These are phyloP conservation scores for Typhlichthys eigenmanni DNA, from an alignment of 2,797 vertebrate species.

Conservation along the genomic window DNA sequence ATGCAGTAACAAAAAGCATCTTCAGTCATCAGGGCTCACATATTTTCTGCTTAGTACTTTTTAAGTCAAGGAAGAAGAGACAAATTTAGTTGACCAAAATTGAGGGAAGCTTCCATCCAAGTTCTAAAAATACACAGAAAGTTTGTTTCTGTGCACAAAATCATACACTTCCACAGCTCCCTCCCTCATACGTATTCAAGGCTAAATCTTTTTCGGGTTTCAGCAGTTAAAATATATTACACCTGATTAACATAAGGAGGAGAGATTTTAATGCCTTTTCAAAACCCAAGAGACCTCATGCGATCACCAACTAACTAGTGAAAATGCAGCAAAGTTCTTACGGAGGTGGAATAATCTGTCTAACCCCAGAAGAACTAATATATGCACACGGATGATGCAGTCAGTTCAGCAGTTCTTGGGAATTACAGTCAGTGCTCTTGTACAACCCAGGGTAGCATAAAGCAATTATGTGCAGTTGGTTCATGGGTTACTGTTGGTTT, in stretches of 20 bases:
- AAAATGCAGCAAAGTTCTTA: constrained; percentile 1
- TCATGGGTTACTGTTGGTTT: neutral
- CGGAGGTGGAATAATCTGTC: neutral
- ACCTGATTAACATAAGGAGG: constrained; percentile 54
- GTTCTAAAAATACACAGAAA: constrained; percentile 66
- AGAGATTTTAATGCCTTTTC: too few species aligned
- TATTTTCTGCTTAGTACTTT: constrained; percentile 47
- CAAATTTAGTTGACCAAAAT: constrained; percentile 75
- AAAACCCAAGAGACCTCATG: constrained; percentile 3
- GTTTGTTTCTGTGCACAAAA: constrained; percentile 64
- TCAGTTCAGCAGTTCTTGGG: constrained; percentile 29
- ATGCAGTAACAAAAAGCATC: constrained; percentile 28
- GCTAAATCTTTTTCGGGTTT: constrained; percentile 43
- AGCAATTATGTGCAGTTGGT: neutral
- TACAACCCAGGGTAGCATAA: constrained; percentile 12
- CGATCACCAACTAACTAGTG: constrained; percentile 11
- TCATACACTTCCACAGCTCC: constrained; percentile 57
- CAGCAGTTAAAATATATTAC: constrained; percentile 48
- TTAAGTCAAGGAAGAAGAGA: constrained; percentile 58
- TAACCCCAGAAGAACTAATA: neutral
- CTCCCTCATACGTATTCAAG: constrained; percentile 25
- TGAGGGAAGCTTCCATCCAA: constrained; percentile 70
- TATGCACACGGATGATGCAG: constrained; percentile 5
- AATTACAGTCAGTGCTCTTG: constrained; percentile 25
- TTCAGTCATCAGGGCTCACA: constrained; percentile 50